Conservation (phyloP, 2,797 vertebrate species). For the Heterohyrax brucei region DNA sequence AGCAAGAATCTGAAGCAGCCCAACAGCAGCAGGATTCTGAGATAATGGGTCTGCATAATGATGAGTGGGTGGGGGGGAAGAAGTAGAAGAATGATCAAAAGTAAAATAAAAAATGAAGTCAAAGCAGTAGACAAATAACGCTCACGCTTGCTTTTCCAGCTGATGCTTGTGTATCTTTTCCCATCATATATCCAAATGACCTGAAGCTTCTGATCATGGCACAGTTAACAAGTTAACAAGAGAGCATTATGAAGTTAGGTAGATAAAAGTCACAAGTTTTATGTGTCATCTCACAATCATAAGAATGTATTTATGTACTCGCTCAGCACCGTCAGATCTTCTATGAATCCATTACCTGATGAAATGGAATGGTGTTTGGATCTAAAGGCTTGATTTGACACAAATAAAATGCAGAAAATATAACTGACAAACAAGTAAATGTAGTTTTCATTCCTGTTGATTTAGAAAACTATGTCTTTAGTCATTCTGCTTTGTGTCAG, state of each 20-base stretch:
- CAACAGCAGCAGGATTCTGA: conserved; percentile 43
- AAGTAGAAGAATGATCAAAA: background rate
- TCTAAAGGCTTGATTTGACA: background rate
- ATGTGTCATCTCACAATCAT: background rate
- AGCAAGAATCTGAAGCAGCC: background rate
- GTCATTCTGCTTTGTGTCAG: background rate
- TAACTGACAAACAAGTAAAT: conserved; percentile 1
- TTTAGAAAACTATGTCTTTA: background rate
- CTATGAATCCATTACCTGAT: background rate
- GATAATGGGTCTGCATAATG: conserved; percentile 19
- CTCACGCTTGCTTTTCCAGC: background rate
- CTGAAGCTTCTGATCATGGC: background rate
- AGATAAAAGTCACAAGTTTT: background rate
- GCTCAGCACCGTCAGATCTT: background rate
- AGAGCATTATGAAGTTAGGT: conserved; percentile 26
- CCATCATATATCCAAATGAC: background rate
- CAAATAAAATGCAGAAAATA: background rate
- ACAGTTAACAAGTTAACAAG: background rate
- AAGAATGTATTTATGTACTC: background rate
- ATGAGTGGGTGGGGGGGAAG: background rate
- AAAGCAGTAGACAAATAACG: background rate
- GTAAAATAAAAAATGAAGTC: background rate
- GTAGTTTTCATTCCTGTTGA: background rate
- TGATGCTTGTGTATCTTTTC: background rate
- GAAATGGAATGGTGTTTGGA: background rate